Base-by-base conservation (phyloP, 2,113 vertebrate genomes). In the Myxocyprinus asiaticus region DNA sequence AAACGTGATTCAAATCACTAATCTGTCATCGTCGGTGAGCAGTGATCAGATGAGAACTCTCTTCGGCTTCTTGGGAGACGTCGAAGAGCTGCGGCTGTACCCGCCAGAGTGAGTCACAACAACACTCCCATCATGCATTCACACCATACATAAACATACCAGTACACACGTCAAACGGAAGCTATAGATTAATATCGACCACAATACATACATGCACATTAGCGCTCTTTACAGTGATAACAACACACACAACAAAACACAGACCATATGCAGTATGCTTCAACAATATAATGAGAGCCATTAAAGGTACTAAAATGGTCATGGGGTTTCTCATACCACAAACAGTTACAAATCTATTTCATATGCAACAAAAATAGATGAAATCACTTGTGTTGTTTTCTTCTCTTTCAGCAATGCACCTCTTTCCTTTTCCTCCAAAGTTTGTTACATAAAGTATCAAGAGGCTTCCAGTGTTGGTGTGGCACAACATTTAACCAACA, bases 401-500 rank as follows among this genome's bases (percentile, higher is more conserved):
- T 88, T 91, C 56, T 91, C 79, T 89, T 90, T 75, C 95, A 98
- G 96, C 95, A 96, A 98, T 83, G 91, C 94, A 75, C 91, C 96
- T 47, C 92, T 97, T 88, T 94, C 96, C 81, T 97, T 96, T 92
- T 97, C 97, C 79, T 98, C 97, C 91, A 98, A 98, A 96, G 96
- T 98, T 92, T 98, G 97, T 93, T 98, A 98, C 91, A 93, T 98
- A 93, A 98, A 97, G 92, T 98, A 95, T 91, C 94, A 94, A 91
- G 96, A 98, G 47, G 93, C 95, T 80, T 94, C 95, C 61, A 98
- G 97, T 95, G 97, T 98, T 94, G 96, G 96, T 86, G 96, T 98
- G 94, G 95, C 97, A 91, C 97, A 98, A 90, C 96, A 98, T 95
- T 96, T 98, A 91, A 98, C 97, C 92, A 98, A 98, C 88, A 97